Evolutionary conservation across 2,888 invertebrate genomes (phyloP), one percentile per base, ranked within the genome.

Genomic region (Stictocephala bisonia): DNA sequence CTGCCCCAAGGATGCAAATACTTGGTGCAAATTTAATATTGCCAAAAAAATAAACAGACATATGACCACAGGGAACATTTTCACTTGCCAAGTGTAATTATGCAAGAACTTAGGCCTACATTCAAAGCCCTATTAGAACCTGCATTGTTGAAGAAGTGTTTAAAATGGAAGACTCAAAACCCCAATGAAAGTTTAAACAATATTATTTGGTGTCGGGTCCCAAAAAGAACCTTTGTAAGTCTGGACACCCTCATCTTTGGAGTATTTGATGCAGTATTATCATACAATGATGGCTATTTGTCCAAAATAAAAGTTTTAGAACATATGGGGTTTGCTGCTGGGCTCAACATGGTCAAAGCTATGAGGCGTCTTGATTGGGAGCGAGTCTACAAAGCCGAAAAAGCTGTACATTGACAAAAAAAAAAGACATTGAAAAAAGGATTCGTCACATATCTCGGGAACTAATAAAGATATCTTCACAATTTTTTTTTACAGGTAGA

Each of bases 141-240:
- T 22, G 22, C 41, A 29, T 66, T 66, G 66, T 26, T 44, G 24
- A 18, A 66, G 27, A 64, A 35, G 41, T 64, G 41, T 64, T 64
- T 64, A 22, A 20, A 27, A 22, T 20, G 66, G 22, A 66, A 66
- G 15, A 66, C 66, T 11, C 66, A 66, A 35, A 66, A 66, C 31
- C 15, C 48, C 7, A 41, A 20, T 66, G 66, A 44, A 15, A 41
- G 44, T 44, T 31, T 66, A 20, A 44, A 66, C 26, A 66, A 66
- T 31, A n/a, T 22, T 3, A 66, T 67, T 24, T 73, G 73, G 56
- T 22, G n/a, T 13, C 15, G 27, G 24, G 40, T 73, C 64, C 73
- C 73, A 44, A 69, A 73, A 69, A 69, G 29, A 27, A 68, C 48
- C 20, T 73, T 68, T 58, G 68, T 73, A 13, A 53, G 44, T 15